A percentile compares a stretch with the other conserved stretches of the same genome.
These are phyloP conservation scores for Clarias pachynema DNA, from an alignment of 2,797 vertebrate species.

Conservation along the genomic window DNA sequence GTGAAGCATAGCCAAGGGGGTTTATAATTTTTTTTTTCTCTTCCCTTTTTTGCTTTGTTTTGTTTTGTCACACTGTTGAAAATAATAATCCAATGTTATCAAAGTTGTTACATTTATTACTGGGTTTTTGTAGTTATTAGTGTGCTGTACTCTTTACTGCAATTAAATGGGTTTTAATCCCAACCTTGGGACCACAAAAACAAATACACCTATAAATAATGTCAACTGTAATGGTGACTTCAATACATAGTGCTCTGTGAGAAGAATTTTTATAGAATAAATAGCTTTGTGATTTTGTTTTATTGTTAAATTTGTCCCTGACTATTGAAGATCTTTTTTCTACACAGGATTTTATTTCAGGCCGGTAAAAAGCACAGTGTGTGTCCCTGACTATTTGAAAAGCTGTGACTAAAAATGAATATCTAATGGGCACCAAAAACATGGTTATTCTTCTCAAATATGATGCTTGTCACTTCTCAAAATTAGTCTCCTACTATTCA, in stretches of 20 bases:
- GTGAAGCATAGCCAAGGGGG: neutral
- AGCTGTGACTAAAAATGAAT: neutral
- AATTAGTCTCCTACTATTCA: neutral
- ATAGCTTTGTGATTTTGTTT: neutral
- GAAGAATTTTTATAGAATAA: neutral
- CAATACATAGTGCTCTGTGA: neutral
- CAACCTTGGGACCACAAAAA: neutral
- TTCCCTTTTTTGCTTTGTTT: too few relatives aligned
- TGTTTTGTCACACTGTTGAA: neutral
- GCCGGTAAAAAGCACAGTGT: neutral
- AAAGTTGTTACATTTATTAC: slow-evolving; percentile 4
- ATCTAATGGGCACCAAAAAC: neutral
- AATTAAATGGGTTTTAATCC: neutral
- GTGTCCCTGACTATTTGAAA: neutral
- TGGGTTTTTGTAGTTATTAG: neutral
- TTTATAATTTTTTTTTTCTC: too few relatives aligned
- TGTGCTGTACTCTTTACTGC: neutral
- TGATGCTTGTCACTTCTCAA: neutral
- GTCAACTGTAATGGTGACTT: neutral
- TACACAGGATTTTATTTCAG: neutral
- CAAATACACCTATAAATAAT: neutral
- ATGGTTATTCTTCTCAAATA: neutral
- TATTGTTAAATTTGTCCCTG: neutral
- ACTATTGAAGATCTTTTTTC: neutral
- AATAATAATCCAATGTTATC: neutral